Conservation (phyloP, 1,140 invertebrate species). For the Rhynchophorus ferrugineus region DNA sequence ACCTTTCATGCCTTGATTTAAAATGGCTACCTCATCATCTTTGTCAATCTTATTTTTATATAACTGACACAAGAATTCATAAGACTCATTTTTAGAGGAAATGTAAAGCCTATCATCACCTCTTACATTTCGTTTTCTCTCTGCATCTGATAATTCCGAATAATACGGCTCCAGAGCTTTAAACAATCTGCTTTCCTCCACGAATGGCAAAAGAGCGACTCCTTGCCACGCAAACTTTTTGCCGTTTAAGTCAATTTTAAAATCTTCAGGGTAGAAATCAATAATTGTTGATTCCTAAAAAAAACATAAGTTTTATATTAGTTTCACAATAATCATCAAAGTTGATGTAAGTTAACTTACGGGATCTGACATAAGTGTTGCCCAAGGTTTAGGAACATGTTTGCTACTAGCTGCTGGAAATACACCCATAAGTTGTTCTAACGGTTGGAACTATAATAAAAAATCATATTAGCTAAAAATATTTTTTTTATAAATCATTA, state of each 20-base stretch:
- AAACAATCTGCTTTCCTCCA: slow-evolving; percentile 88
- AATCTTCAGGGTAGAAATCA: slow-evolving; percentile 98
- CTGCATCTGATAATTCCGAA: slow-evolving; percentile 66
- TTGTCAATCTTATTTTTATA: slow-evolving; percentile 51
- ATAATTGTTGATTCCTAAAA: slow-evolving; percentile 85
- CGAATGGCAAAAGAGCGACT: slow-evolving; percentile 95
- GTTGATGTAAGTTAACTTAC: slow-evolving; percentile 51
- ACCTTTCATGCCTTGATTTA: slow-evolving; percentile 66
- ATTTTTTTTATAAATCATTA: no score
- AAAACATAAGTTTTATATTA: slow-evolving; percentile 5
- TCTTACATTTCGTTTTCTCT: slow-evolving; percentile 64
- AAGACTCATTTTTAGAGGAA: slow-evolving; percentile 57
- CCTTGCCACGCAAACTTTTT: slow-evolving; percentile 99
- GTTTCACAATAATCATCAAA: no score
- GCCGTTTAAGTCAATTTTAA: slow-evolving; percentile 98
- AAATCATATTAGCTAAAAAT: neutral
- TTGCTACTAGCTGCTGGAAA: slow-evolving; percentile 94
- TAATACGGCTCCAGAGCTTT: slow-evolving; percentile 80
- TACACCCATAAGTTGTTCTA: slow-evolving; percentile 98
- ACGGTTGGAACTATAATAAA: slow-evolving; percentile 75
- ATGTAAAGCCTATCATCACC: slow-evolving; percentile 80
- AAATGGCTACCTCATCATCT: slow-evolving; percentile 46
- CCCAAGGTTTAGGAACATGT: slow-evolving; percentile 91
- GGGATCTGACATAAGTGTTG: slow-evolving; percentile 86
- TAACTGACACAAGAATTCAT: slow-evolving; percentile 60